Percentiles rank a stretch among this genome's conserved stretches.
phyloP scores from a whole-genome alignment of 2,113 vertebrate species.

The Ailuropoda melanoleuca region DNA sequence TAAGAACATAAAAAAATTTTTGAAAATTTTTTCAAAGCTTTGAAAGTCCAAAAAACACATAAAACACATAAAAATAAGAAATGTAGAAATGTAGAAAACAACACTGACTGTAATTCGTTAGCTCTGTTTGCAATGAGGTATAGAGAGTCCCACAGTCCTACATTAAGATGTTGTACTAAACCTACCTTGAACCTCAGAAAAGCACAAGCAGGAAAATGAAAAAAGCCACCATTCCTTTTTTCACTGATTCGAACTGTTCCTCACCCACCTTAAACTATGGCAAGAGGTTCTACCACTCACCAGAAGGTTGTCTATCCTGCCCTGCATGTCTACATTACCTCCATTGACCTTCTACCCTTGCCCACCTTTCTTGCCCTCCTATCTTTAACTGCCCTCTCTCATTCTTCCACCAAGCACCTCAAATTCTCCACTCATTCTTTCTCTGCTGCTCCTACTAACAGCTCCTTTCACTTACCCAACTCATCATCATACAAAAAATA shows the following conservation, averaged over 20 bases:
- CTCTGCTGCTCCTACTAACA: not conserved
- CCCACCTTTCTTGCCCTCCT: not conserved
- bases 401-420: not conserved
- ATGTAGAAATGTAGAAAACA: not conserved
- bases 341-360: not conserved
- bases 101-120: not conserved
- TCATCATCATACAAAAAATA: not conserved
- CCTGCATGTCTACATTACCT: not conserved
- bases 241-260: not conserved
- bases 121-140: not conserved
- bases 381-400: not conserved
- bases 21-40: slow-evolving; percentile 25
- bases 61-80: not conserved
- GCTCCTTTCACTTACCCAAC: not conserved
- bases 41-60: not conserved
- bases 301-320: not conserved
- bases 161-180: not conserved
- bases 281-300: not conserved
- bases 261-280: not conserved
- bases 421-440: not conserved
- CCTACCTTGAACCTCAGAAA: not conserved
- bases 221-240: not conserved
- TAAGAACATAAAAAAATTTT: not conserved
- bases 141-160: not conserved
- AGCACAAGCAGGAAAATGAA: not conserved